A percentile compares a stretch with the other conserved stretches of the same genome.
phyloP scores from a whole-genome alignment of 2,888 invertebrate genomes.

The Zeuzera pyrina region DNA sequence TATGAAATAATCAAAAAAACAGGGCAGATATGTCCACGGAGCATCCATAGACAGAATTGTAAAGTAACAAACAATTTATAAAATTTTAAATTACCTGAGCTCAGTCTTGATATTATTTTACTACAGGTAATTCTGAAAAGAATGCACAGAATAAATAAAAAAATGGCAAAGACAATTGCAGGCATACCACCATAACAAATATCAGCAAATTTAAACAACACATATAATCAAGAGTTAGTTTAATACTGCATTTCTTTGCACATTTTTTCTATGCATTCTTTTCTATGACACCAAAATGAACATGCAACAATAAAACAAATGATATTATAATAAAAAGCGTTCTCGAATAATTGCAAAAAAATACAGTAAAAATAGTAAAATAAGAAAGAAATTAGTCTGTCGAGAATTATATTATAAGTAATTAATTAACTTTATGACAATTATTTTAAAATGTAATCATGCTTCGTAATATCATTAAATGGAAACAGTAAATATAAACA shows the following conservation, averaged over 20 bases:
- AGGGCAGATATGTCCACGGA: too few species aligned
- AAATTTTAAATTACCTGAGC: too few species aligned
- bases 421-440: too few species aligned
- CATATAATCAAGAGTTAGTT: conserved; percentile 1
- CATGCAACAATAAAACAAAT: conserved; percentile 30
- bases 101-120: background rate
- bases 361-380: conserved; percentile 37
- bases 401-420: too few species aligned
- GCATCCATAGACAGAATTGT: too few species aligned
- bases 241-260: conserved; percentile 64
- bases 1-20: too few species aligned
- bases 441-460: too few species aligned
- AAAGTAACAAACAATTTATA: too few species aligned
- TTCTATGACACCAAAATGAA: conserved; percentile 29
- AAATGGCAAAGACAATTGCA: conserved; percentile 55
- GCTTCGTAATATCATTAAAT: too few species aligned
- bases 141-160: conserved; percentile 63
- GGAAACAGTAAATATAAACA: too few species aligned
- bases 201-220: background rate
- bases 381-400: too few species aligned
- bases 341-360: conserved; percentile 52
- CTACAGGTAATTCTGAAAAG: conserved; percentile 58
- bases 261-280: conserved; percentile 68
- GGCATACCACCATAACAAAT: conserved; percentile 17
- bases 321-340: conserved; percentile 19